Evolutionary conservation across 1,140 invertebrate genomes (phyloP).

Genomic region (Bursaphelenchus mucronatus): DNA sequence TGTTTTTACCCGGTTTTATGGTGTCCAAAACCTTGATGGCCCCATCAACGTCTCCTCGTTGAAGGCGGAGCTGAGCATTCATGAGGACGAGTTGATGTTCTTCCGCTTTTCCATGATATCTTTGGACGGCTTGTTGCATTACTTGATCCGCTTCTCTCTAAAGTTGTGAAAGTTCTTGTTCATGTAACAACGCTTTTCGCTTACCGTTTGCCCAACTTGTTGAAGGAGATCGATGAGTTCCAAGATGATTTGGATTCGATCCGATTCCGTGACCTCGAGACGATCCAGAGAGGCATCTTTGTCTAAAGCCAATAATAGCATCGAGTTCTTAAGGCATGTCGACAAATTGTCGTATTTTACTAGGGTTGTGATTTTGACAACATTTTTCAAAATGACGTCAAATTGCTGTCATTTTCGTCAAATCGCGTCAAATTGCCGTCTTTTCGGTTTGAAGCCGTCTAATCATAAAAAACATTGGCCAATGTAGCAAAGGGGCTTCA

Average conservation of each 20-base stretch:
- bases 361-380: no score
- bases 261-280: conserved; percentile 66
- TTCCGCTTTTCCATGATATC: conserved; percentile 74
- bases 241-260: conserved; percentile 78
- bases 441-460: no score
- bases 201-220: conserved; percentile 67
- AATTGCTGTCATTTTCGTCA: no score
- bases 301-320: no score
- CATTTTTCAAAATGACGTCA: no score
- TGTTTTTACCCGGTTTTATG: conserved; percentile 64
- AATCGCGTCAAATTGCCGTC: no score
- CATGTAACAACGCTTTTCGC: no score
- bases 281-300: conserved; percentile 26
- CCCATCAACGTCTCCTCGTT: conserved; percentile 74
- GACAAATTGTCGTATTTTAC: no score
- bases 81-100: conserved; percentile 77
- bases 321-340: no score
- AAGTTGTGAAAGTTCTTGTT: conserved; percentile 9
- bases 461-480: no score
- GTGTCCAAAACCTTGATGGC: conserved; percentile 75
- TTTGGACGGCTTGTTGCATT: conserved; percentile 76
- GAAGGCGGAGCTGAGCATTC: conserved; percentile 76
- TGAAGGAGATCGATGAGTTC: conserved; percentile 78
- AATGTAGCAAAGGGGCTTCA: no score
- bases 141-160: conserved; percentile 73